Evolutionary conservation across 2,797 vertebrate species (phyloP), one percentile per base, ranked within the genome.

Genomic region (Allobates femoralis): DNA sequence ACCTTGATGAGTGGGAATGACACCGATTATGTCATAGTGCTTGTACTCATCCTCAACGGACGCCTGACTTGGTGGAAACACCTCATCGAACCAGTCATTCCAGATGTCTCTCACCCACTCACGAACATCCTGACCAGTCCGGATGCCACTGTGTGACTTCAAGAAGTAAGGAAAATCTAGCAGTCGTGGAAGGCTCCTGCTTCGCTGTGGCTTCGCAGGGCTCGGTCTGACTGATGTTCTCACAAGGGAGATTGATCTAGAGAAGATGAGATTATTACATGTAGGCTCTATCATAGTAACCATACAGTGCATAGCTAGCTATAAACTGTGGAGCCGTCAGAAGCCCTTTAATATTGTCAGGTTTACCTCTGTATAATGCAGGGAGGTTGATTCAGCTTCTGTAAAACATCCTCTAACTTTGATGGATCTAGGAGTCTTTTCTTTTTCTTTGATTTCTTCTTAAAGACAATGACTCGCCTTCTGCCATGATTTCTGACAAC

Each of bases 111-210:
- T 81, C 82, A 88, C 89, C 93, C 93, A 95, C 41, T 88, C 23
- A 3, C 0, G 79, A 90, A 75, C 37, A 76, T 86, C 71, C 58
- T 0, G 74, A 30, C 71, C 75, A 79, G 91, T 76, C 58, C 89
- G 86, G 87, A 93, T 89, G 88, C 87, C 90, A 86, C 92, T 89
- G 14, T 41, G 89, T 23, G 1, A 76, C 64, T 86, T 1, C 12
- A 60, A 16, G 91, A 94, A 93, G 55, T 86, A 86, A 60, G 94
- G 88, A 92, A 93, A 95, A 91, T 93, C 88, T 89, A 94, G 89
- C 3, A 74, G 12, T 7, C 2, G 30, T 69, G 94, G 93, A 0
- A 93, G 88, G 37, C 94, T 95, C 55, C 83, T 84, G 62, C 88
- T 90, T 78, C 84, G 90, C 75, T 60, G 79, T 30, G 11, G 50